Conservation (phyloP, 2,113 vertebrate species). For the Oxyura jamaicensis region DNA sequence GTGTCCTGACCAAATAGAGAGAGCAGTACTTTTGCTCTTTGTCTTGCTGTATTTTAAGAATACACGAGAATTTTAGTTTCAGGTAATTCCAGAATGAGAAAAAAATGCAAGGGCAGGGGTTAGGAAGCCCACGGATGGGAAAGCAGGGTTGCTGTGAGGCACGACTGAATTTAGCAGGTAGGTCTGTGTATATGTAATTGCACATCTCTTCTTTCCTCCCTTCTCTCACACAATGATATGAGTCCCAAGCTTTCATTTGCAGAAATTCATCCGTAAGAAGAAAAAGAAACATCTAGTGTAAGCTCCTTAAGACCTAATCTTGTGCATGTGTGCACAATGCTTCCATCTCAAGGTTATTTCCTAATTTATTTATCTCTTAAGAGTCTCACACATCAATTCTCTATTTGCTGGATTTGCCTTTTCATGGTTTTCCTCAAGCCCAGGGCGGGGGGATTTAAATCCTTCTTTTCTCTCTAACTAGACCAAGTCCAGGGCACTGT, state of each 20-base stretch:
- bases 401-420: slow-evolving; percentile 45
- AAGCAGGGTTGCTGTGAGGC: neutral
- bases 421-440: slow-evolving; percentile 15
- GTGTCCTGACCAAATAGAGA: neutral
- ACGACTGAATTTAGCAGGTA: neutral
- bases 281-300: slow-evolving; percentile 48
- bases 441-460: slow-evolving; percentile 40
- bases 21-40: neutral
- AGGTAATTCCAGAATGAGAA: neutral
- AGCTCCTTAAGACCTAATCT: slow-evolving; percentile 65
- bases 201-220: neutral
- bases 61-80: neutral
- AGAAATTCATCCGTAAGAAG: slow-evolving; percentile 24
- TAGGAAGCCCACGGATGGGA: neutral
- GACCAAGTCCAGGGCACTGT: slow-evolving; percentile 97
- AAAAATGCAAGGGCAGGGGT: neutral
- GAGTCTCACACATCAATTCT: slow-evolving; percentile 27
- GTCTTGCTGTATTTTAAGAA: neutral
- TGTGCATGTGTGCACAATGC: neutral
- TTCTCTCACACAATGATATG: neutral
- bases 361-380: slow-evolving; percentile 46
- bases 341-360: slow-evolving; percentile 54
- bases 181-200: neutral
- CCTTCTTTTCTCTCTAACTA: slow-evolving; percentile 74
- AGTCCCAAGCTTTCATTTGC: slow-evolving; percentile 34